These are phyloP conservation scores for Netelia fuscicornis DNA, from an alignment of 2,888 invertebrate species.

Conservation along the genomic window DNA sequence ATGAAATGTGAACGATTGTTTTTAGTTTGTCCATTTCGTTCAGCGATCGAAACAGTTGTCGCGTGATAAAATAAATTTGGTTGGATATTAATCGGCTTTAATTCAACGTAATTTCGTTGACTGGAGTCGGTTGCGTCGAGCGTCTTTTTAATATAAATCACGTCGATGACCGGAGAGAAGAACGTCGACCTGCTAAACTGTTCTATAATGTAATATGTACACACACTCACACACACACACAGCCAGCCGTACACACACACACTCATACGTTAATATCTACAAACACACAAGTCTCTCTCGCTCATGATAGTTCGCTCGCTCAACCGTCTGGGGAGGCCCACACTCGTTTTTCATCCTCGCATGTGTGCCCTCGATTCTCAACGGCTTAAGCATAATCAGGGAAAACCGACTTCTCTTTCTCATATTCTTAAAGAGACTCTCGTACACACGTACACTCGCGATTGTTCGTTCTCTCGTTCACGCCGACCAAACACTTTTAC, in stretches of 20 bases:
- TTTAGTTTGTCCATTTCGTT: not conserved
- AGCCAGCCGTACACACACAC: too few relatives aligned
- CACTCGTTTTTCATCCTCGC: slow-evolving; percentile 29
- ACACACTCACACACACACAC: not conserved
- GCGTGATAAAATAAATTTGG: not conserved
- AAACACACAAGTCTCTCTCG: not conserved
- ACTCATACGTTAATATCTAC: not conserved
- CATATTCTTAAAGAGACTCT: not conserved
- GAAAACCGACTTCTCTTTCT: slow-evolving; percentile 19
- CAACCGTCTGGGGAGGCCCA: slow-evolving; percentile 5
- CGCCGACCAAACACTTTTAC: slow-evolving; percentile 46
- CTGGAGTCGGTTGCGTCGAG: not conserved
- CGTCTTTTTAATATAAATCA: slow-evolving; percentile 12
- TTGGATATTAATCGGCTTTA: not conserved
- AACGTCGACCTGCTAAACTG: slow-evolving; percentile 4
- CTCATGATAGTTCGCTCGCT: slow-evolving; percentile 19
- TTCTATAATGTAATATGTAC: slow-evolving; percentile 2
- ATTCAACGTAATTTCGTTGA: slow-evolving; percentile 7
- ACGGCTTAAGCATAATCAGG: slow-evolving; percentile 36
- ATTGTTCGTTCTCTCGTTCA: slow-evolving; percentile 55
- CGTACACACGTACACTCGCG: not conserved
- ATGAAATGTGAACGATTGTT: not conserved
- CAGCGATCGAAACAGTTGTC: not conserved
- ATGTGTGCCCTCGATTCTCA: slow-evolving; percentile 54
- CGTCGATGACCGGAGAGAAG: not conserved